These are phyloP conservation scores for Corydoras maculifer DNA, from an alignment of 2,113 vertebrate species.

Conservation along the genomic window DNA sequence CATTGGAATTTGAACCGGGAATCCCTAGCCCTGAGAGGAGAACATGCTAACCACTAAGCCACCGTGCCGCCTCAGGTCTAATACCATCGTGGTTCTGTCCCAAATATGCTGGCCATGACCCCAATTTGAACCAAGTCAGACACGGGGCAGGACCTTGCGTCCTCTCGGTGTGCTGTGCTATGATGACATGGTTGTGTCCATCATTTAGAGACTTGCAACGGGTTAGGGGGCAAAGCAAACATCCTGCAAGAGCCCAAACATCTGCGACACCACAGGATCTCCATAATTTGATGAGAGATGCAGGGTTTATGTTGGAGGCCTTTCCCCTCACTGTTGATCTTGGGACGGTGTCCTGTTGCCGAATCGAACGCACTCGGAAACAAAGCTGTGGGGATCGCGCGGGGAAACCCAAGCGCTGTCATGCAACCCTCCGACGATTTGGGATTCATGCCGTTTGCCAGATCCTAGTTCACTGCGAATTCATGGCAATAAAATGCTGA, in stretches of 20 bases:
- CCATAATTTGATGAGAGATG: constrained; percentile 22
- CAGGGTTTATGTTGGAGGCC: constrained; percentile 24
- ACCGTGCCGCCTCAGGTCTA: too few species aligned
- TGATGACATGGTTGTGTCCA: constrained; percentile 7
- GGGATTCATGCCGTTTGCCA: constrained; percentile 1
- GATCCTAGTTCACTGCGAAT: too few species aligned
- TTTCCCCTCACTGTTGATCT: constrained; percentile 24
- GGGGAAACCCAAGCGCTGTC: constrained; percentile 5
- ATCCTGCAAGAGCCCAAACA: constrained; percentile 19
- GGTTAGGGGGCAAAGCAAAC: constrained; percentile 19
- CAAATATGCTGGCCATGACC: too few species aligned
- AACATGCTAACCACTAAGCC: too few species aligned
- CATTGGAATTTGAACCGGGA: too few species aligned
- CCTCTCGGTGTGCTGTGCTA: neutral
- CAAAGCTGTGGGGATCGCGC: constrained; percentile 1
- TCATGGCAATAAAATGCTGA: too few species aligned
- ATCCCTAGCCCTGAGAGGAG: too few species aligned
- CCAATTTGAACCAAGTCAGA: too few species aligned
- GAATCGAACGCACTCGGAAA: constrained; percentile 8
- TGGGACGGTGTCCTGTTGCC: constrained; percentile 27
- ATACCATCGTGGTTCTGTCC: too few species aligned
- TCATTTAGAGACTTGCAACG: neutral
- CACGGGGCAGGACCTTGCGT: too few species aligned
- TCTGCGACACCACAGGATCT: constrained; percentile 19
- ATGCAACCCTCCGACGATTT: neutral